Evolutionary conservation across 2,888 invertebrate genomes (phyloP).

Genomic region (Adelognathus sp.): DNA sequence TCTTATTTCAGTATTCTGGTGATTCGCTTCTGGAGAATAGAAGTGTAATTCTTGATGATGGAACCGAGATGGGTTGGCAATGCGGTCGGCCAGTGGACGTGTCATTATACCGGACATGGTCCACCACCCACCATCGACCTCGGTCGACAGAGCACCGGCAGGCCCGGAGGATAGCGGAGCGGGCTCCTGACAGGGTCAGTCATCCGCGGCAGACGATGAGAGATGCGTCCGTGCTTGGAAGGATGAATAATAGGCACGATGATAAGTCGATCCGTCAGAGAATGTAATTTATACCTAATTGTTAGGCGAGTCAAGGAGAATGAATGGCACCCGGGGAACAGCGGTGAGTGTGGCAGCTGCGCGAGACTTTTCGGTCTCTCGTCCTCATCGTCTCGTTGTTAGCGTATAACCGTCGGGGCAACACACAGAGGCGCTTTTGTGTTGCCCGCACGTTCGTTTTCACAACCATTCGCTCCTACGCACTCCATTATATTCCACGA

Average conservation of each 20-base stretch:
- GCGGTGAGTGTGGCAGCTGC: slow-evolving; percentile 57
- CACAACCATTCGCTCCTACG: slow-evolving; percentile 37
- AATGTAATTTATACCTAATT: slow-evolving; percentile 65
- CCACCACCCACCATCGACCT: background rate
- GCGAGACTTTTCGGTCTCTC: slow-evolving; percentile 40
- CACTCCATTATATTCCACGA: slow-evolving; percentile 50
- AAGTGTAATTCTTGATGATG: slow-evolving; percentile 11
- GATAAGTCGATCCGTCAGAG: slow-evolving; percentile 65
- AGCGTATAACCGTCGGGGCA: slow-evolving; percentile 1
- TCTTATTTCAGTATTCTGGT: background rate
- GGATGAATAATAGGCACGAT: slow-evolving; percentile 64
- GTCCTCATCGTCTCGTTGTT: slow-evolving; percentile 37
- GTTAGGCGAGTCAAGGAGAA: slow-evolving; percentile 62
- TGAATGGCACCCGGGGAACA: slow-evolving; percentile 57
- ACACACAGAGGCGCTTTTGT: slow-evolving; percentile 15
- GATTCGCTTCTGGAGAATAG: background rate
- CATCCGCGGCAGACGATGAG: slow-evolving; percentile 23
- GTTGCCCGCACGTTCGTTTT: slow-evolving; percentile 42
- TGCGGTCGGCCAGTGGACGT: background rate
- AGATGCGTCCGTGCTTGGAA: slow-evolving; percentile 50
- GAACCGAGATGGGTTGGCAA: background rate
- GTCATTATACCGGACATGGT: slow-evolving; percentile 15
- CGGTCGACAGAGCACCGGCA: background rate
- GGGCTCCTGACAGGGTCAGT: slow-evolving; percentile 14
- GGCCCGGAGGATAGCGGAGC: background rate